Percentiles rank a stretch among this genome's conserved stretches.
phyloP scores from a whole-genome alignment of 2,888 invertebrate species.

The Tolmerus cingulatus region DNA sequence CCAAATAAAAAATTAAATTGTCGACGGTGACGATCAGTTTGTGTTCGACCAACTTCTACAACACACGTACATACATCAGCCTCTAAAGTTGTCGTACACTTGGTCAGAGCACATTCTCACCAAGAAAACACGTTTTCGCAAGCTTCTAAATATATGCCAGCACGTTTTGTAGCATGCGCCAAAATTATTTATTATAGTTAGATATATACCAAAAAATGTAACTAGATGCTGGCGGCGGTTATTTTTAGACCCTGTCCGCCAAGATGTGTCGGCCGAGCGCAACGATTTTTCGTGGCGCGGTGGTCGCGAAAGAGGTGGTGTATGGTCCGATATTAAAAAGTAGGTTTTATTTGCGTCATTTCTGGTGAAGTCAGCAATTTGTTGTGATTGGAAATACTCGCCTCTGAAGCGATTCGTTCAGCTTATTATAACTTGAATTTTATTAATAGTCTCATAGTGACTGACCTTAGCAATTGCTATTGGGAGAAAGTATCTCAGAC shows the following conservation, averaged over 20 bases:
- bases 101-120: constrained; percentile 13
- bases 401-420: background rate
- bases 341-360: background rate
- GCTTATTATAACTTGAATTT: background rate
- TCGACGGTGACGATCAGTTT: background rate
- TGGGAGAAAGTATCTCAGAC: background rate
- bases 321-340: background rate
- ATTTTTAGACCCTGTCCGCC: background rate
- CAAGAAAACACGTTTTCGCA: constrained; percentile 25
- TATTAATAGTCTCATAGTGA: background rate
- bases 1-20: background rate
- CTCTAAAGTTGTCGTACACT: background rate
- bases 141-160: constrained; percentile 37
- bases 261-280: background rate
- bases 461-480: background rate
- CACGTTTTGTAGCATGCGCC: constrained; percentile 42
- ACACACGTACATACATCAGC: background rate
- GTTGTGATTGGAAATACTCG: background rate
- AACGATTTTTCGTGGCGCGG: background rate
- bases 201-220: constrained; percentile 13
- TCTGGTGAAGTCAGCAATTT: background rate
- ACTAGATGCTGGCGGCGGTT: constrained; percentile 16
- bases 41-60: background rate
- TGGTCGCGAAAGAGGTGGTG: background rate
- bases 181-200: constrained; percentile 37